Base-by-base conservation (phyloP, 2,797 vertebrate species). In the Zenarchopterus dispar region DNA sequence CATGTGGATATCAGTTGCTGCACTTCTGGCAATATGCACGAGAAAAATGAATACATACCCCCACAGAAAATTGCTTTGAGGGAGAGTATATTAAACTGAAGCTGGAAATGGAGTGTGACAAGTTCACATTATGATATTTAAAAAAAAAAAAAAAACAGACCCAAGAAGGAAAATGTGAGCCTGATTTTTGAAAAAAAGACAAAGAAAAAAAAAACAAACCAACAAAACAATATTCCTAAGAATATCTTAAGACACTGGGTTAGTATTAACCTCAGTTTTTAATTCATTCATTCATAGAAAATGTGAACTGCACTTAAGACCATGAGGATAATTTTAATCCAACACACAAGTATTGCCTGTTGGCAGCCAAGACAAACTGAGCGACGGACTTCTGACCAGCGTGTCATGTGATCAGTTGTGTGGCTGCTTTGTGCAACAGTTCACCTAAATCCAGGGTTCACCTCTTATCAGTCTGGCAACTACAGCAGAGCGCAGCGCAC, bases 391-490 rank as follows among this genome's bases (percentile, higher is more conserved):
- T 21, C 1, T 18, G 47, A 28, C 13, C 0, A 8, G 17, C 9
- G 0, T 18, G 59, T 60, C 65, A 64, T 26, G 7, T 39, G 22
- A 63, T 58, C 19, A 26, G 62, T 49, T 50, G 36, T 66, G 31
- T 19, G 19, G 39, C 48, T 1, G 2, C 24, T 21, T 19, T 68
- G 43, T n/a, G 56, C 18, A 56, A 67, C 70, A 56, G 53, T 44
- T 76, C 58, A 66, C 60, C 55, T 75, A 73, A 52, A 83, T 75
- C 74, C 84, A 90, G 75, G 70, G 87, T 87, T 82, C 84, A 80
- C 7, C 22, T 82, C 73, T 88, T 90, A 90, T 92, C 89, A 85
- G 67, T 66, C 10, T 56, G 44, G 77, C 28, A 62, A 45, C 62
- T 50, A 50, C 63, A 52, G 47, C 10, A 5, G 46, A 23, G 39